Base-by-base conservation (phyloP, 2,797 vertebrate genomes). In the Crocodylus rhombifer region DNA sequence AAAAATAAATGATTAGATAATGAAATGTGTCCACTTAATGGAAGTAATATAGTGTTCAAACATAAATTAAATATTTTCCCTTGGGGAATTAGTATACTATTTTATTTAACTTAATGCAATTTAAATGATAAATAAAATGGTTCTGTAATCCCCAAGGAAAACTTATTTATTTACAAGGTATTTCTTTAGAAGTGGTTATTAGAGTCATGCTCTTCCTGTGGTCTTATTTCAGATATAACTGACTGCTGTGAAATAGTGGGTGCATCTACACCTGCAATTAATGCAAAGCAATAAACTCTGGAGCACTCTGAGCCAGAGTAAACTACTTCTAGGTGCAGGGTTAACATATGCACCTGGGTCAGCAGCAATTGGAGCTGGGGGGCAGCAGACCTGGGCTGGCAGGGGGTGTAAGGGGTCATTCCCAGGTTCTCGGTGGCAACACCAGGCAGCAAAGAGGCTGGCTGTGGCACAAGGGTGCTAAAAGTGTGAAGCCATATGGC, bases 121-220 rank as follows among this genome's bases (percentile, higher is more conserved):
- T 97, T 95, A 90, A 88, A 95, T 96, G 91, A 96, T 87, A 93
- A 96, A 96, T 93, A 86, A 81, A 94, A 95, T 88, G 87, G 76
- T 87, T 96, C 93, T 91, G 64, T 79, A 92, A 88, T 67, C 57
- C 95, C 74, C 87, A 8, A 85, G 91, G 95, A 90, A 94, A 97
- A 85, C 28, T 69, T 77, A 82, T 95, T 95, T 95, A 93, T 93
- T 95, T 94, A 89, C 94, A 95, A 96, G 77, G 42, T 84, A 89
- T 92, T 96, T 95, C 71, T 90, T 96, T 96, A 92, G 87, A 96
- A 96, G 94, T 42, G 26, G 79, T 89, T 92, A 87, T 78, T 92
- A 84, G 93, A 96, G 96, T 91, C 80, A 65, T 64, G 69, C 42
- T 88, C 90, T 89, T 94, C 84, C 80, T 83, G 79, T 82, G 82